Evolutionary conservation across 2,888 invertebrate species (phyloP).

Genomic region (Creontiades dilutus): DNA sequence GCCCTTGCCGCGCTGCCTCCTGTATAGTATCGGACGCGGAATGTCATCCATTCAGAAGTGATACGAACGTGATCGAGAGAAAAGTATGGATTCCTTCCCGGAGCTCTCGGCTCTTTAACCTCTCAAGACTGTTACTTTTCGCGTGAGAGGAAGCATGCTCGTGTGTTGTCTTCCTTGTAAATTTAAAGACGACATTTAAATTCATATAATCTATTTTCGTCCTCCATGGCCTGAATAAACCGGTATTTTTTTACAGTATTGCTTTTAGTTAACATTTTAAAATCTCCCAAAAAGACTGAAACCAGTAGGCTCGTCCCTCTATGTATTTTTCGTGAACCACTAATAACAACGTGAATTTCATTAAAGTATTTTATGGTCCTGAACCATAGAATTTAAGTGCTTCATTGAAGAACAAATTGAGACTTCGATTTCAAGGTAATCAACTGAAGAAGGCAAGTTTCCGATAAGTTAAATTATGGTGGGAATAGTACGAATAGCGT

Average conservation of each 20-base stretch:
- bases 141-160: not conserved
- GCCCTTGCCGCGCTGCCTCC: no score
- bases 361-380: not conserved
- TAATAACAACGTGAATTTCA: not conserved
- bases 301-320: not conserved
- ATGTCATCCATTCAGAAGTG: not conserved
- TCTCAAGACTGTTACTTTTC: not conserved
- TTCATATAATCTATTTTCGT: not conserved
- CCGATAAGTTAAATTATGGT: no score
- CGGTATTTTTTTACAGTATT: not conserved
- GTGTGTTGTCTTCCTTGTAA: constrained; percentile 20
- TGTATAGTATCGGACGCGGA: no score
- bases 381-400: not conserved
- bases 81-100: not conserved
- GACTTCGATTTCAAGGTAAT: no score
- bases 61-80: not conserved
- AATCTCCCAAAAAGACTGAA: not conserved
- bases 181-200: not conserved
- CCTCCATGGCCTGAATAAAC: not conserved
- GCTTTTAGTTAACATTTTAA: not conserved
- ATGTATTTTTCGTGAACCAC: not conserved
- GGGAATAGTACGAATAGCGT: not conserved
- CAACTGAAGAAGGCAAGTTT: no score
- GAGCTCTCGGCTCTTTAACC: not conserved
- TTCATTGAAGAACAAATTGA: not conserved